Base-by-base conservation (phyloP, 53 echinoderm and acorn worm genomes). In the Stichopus horrens region DNA sequence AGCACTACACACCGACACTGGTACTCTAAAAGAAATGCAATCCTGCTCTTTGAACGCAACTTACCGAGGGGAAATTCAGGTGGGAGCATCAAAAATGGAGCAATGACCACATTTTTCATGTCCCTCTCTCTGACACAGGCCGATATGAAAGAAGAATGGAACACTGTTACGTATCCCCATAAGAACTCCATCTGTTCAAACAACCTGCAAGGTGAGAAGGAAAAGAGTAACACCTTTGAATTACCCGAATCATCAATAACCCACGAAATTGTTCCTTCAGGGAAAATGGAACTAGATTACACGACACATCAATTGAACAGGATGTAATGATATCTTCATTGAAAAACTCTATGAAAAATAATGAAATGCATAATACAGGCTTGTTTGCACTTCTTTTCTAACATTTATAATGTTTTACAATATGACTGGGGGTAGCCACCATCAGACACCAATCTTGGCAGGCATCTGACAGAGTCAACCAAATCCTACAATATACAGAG, bases 121-220 rank as follows among this genome's bases (percentile, higher is more conserved):
- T 76, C 7, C 77, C 21, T 76, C 52, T 51, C 54, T 54, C 37
- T 76, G 77, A 76, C 54, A 11, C 77, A 76, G 77, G 51, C 77
- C 8, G 77, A 53, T 9, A 76, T 76, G 21, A 76, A 76, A 51
- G 77, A 76, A 54, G 77, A 23, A 16, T 76, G 52, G 21, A 51
- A 76, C 5, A 76, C 77, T 9, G 77, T 76, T 52, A 76, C 77
- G 54, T 76, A 76, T 7, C 52, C 77, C 77, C 77, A 51, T 54
- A 76, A 51, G 51, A 76, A 76, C 77, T 76, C 77, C 77, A 76
- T 51, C 77, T 76, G 77, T 52, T 76, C 77, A 76, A 76, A 76
- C 52, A 76, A 54, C 77, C 77, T 76, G 77, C 52, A 51, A 76
- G 54, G 51, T 9, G 54, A 76, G 52, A 2, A 51, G 5, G 14